phyloP scores from a whole-genome alignment of 2,888 invertebrate species.

The Ichneumoninae sp. region DNA sequence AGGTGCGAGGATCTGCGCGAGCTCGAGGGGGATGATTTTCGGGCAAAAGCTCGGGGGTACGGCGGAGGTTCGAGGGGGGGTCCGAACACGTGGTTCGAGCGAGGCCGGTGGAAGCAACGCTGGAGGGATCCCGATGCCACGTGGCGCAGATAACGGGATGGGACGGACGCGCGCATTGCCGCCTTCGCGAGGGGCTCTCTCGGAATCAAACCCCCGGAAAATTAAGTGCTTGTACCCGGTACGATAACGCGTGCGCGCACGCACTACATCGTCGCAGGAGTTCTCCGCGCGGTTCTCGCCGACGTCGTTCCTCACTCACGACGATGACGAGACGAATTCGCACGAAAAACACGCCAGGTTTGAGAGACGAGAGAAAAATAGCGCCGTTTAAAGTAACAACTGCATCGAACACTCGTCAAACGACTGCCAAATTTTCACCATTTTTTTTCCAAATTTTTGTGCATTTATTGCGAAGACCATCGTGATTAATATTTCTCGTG shows the following conservation, averaged over 20 bases:
- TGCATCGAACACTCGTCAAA: too few relatives aligned
- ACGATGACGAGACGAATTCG: slow-evolving; percentile 15
- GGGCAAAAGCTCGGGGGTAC: slow-evolving; percentile 38
- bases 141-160: slow-evolving; percentile 83
- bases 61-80: slow-evolving; percentile 55
- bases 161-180: slow-evolving; percentile 70
- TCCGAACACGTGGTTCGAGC: slow-evolving; percentile 79
- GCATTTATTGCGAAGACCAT: too few relatives aligned
- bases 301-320: neutral
- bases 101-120: slow-evolving; percentile 50
- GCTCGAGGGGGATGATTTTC: slow-evolving; percentile 56
- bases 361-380: neutral
- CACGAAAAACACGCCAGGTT: neutral
- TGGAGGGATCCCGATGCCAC: slow-evolving; percentile 75
- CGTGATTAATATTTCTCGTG: too few relatives aligned
- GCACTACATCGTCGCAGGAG: slow-evolving; percentile 35
- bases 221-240: slow-evolving; percentile 83
- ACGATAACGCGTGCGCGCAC: slow-evolving; percentile 78
- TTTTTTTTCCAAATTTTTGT: too few relatives aligned
- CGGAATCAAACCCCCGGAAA: slow-evolving; percentile 83
- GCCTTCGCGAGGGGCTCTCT: slow-evolving; percentile 69
- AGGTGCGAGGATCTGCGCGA: slow-evolving; percentile 74
- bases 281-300: slow-evolving; percentile 3
- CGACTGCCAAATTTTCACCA: too few relatives aligned
- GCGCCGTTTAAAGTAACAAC: too few relatives aligned